phyloP scores from a whole-genome alignment of 2,888 invertebrate genomes.

The Trissolcus brochymenae region DNA sequence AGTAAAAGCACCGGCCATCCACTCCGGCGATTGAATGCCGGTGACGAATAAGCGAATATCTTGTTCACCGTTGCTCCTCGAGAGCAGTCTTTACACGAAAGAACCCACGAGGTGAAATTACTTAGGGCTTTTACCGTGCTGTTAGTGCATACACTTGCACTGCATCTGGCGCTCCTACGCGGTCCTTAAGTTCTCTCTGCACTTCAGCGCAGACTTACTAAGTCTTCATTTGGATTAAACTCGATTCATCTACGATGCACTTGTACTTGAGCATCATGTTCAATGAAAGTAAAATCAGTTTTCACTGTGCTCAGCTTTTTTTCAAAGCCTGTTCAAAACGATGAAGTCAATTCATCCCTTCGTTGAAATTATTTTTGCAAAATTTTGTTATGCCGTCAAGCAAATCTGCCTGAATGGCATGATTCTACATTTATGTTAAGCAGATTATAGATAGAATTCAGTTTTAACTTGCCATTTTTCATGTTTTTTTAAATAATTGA shows the following conservation, averaged over 20 bases:
- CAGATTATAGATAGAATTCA: too few relatives aligned
- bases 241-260: neutral
- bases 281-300: too few relatives aligned
- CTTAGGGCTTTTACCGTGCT: constrained; percentile 32
- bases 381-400: too few relatives aligned
- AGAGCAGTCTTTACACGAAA: constrained; percentile 19
- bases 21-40: constrained; percentile 18
- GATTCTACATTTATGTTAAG: too few relatives aligned
- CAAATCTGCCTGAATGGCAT: too few relatives aligned
- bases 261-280: neutral
- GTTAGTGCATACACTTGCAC: constrained; percentile 12
- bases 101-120: constrained; percentile 26
- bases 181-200: constrained; percentile 6
- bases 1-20: constrained; percentile 5
- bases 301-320: too few relatives aligned
- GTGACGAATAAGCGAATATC: constrained; percentile 62
- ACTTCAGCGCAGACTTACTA: constrained; percentile 10
- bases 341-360: too few relatives aligned
- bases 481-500: too few relatives aligned
- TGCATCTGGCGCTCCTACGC: constrained; percentile 25
- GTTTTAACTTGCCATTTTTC: too few relatives aligned
- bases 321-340: too few relatives aligned
- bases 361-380: too few relatives aligned
- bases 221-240: constrained; percentile 38
- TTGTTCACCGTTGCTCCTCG: constrained; percentile 44